These are phyloP conservation scores for Pangasius macronema DNA, from an alignment of 2,797 vertebrate species.

Conservation along the genomic window DNA sequence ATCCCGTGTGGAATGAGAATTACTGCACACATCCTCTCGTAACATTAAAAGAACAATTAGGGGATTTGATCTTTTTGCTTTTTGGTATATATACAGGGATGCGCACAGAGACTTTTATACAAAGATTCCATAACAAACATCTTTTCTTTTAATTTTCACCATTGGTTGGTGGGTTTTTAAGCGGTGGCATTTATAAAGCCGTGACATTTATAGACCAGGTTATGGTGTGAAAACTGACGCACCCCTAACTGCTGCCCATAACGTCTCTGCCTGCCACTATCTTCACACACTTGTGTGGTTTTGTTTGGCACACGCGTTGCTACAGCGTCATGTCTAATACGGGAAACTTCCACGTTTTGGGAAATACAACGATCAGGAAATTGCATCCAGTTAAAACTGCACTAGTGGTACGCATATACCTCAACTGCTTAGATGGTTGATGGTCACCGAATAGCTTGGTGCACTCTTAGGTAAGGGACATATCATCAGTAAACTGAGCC, in stretches of 20 bases:
- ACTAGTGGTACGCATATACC: too few relatives aligned
- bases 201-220: neutral
- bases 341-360: neutral
- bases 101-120: neutral
- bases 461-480: constrained; percentile 24
- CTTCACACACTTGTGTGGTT: neutral
- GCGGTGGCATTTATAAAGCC: neutral
- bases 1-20: neutral
- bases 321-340: neutral
- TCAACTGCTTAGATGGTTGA: too few relatives aligned
- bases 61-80: neutral
- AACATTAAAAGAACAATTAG: neutral
- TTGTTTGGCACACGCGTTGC: neutral
- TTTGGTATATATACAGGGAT: neutral
- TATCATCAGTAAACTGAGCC: constrained; percentile 38
- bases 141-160: neutral
- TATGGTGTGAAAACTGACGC: neutral
- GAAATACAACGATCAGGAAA: too few relatives aligned
- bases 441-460: neutral
- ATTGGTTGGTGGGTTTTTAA: neutral
- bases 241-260: neutral
- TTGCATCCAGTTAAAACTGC: too few relatives aligned
- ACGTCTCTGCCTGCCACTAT: too few relatives aligned
- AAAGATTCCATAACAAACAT: neutral
- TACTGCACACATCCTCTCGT: neutral